Evolutionary conservation across 2,113 vertebrate genomes (phyloP).

Genomic region (Acanthisitta chloris): DNA sequence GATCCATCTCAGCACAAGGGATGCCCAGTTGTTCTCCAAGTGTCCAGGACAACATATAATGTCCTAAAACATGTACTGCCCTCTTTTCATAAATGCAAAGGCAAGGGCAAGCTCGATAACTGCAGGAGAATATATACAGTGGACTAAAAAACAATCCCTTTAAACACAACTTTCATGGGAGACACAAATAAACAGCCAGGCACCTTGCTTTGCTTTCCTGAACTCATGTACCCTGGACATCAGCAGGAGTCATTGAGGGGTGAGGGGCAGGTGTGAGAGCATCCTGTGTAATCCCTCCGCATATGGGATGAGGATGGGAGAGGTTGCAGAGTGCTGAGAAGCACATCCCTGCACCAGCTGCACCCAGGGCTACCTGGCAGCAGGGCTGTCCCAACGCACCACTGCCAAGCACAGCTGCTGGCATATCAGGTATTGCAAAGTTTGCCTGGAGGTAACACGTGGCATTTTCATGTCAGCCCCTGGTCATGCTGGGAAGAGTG

Average conservation of each 20-base stretch:
- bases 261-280: background rate
- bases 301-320: background rate
- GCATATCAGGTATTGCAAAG: background rate
- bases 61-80: constrained; percentile 3
- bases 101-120: constrained; percentile 30
- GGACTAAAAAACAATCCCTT: constrained; percentile 38
- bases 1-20: background rate
- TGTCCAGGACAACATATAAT: background rate
- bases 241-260: background rate
- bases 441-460: background rate
- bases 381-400: background rate
- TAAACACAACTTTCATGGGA: constrained; percentile 1
- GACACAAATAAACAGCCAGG: constrained; percentile 24
- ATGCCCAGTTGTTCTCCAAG: background rate
- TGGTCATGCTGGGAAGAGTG: background rate
- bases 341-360: background rate
- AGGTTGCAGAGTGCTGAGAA: background rate
- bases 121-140: constrained; percentile 43
- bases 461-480: background rate
- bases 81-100: constrained; percentile 52
- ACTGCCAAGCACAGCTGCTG: background rate
- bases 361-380: background rate
- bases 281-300: background rate
- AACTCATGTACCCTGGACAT: background rate
- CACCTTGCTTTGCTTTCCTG: background rate